Evolutionary conservation across 2,888 invertebrate genomes (phyloP).

Genomic region (Tanytarsus gracilentus): DNA sequence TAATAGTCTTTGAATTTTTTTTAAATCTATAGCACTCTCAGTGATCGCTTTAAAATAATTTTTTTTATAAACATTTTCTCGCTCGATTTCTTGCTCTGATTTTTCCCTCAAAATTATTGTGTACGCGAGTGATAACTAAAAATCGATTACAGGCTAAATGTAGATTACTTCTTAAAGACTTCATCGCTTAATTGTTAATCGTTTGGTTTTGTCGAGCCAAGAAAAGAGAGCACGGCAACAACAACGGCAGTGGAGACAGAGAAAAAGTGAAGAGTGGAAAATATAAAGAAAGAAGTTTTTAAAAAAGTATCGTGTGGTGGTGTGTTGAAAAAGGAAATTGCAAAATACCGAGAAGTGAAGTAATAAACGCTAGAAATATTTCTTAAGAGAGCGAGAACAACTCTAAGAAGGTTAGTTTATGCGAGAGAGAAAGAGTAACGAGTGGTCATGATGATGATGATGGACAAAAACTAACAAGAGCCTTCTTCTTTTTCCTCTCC

Average conservation of each 20-base stretch:
- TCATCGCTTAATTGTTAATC: constrained; percentile 11
- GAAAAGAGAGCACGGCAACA: not conserved
- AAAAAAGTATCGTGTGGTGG: not conserved
- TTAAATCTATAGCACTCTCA: no score
- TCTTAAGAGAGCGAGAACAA: constrained; percentile 1
- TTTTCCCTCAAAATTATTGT: not conserved
- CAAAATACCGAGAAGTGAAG: constrained; percentile 22
- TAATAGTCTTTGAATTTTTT: no score
- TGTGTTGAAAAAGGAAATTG: constrained; percentile 26
- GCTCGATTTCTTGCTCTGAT: not conserved
- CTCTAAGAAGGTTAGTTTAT: not conserved
- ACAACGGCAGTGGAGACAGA: not conserved
- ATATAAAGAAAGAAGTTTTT: not conserved
- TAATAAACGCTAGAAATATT: constrained; percentile 4
- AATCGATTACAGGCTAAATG: no score
- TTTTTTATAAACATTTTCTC: no score
- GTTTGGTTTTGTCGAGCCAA: not conserved
- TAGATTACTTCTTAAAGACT: constrained; percentile 1
- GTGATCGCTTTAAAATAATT: no score
- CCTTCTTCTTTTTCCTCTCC: not conserved
- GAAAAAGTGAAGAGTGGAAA: not conserved
- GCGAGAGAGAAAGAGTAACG: not conserved
- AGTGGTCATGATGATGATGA: not conserved
- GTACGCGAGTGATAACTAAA: not conserved
- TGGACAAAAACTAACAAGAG: not conserved